Evolutionary conservation across 92 coral and sea anemone species (phyloP).

Genomic region (Paramuricea clavata): DNA sequence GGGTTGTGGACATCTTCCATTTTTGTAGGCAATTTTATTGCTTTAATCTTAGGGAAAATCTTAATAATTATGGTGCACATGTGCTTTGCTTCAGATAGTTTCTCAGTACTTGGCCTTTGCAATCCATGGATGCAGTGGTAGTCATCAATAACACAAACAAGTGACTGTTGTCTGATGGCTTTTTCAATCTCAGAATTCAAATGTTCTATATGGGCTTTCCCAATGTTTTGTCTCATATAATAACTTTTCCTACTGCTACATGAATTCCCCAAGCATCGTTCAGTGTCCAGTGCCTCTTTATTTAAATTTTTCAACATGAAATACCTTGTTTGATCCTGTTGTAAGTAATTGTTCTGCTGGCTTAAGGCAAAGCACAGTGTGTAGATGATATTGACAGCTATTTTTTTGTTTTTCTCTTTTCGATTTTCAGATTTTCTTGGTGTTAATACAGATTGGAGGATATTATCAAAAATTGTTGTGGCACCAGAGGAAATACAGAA

Average conservation of each 20-base stretch:
- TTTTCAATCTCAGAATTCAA: neutral
- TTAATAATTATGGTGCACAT: conserved; percentile 12
- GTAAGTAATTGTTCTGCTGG: conserved; percentile 5
- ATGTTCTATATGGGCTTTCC: neutral
- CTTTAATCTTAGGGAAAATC: neutral
- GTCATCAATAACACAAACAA: neutral
- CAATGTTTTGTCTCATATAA: neutral
- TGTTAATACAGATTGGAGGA: neutral
- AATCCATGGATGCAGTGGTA: neutral
- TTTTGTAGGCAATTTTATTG: neutral
- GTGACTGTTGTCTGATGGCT: neutral
- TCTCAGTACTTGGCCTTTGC: neutral
- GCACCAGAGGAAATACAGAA: conserved; percentile 16
- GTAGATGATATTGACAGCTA: neutral
- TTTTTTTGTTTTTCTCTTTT: conserved; percentile 18
- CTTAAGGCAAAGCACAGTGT: conserved; percentile 2
- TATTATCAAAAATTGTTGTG: neutral
- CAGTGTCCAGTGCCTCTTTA: neutral
- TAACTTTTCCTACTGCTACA: conserved; percentile 10
- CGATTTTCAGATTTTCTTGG: neutral
- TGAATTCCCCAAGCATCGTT: neutral
- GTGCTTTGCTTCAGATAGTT: neutral
- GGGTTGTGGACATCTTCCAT: conserved; percentile 6
- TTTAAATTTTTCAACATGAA: neutral
- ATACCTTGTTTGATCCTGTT: neutral